Base-by-base conservation (phyloP, 2,888 invertebrate genomes). In the Papilio protenor region DNA sequence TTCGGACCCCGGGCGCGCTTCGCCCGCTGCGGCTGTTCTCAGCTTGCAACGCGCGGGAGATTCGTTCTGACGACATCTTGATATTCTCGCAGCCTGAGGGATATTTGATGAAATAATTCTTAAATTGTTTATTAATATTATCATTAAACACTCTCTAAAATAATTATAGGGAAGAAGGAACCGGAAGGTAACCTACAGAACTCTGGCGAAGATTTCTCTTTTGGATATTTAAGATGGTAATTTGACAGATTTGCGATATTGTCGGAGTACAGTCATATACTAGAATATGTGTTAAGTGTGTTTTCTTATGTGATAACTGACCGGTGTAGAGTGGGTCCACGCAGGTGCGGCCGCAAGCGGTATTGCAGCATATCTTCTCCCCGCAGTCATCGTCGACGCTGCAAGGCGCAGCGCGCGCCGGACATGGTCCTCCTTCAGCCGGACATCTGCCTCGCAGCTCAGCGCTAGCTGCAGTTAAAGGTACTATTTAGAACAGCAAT, bases 331-430 rank as follows among this genome's bases (percentile, higher is more conserved):
- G 88, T 59, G 96, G 96, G 81, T 96, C 96, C 27, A 95, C 90
- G 81, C 96, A 96, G 3, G 95, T 90, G 79, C 91, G 92, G 14
- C 97, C 97, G 84, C 97, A 97, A 0, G 96, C 95, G 23, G 96
- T 96, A 77, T 90, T 94, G 88, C 97, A 97, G 88, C 97, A 97
- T 77, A 96, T 95, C 82, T 96, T 96, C 73, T 95, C 93, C 11
- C 95, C 95, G 85, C 97, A 97, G 73, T 96, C 96, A 75, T 94
- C 94, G 83, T 96, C 96, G 64, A 92, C 90, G 52, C 87, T 88
- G 88, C 97, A 97, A 11, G 93, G 94, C 52, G 95, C 89, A n/a
- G 96, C 95, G 71, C 96, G 94, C 66, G 95, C 93, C 0, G 96
- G 96, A 81, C 97, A 97, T 1, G 91, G 77, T 33, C 82, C 84